phyloP scores from a whole-genome alignment of 1,140 invertebrate species.

The Liolophura sinensis region DNA sequence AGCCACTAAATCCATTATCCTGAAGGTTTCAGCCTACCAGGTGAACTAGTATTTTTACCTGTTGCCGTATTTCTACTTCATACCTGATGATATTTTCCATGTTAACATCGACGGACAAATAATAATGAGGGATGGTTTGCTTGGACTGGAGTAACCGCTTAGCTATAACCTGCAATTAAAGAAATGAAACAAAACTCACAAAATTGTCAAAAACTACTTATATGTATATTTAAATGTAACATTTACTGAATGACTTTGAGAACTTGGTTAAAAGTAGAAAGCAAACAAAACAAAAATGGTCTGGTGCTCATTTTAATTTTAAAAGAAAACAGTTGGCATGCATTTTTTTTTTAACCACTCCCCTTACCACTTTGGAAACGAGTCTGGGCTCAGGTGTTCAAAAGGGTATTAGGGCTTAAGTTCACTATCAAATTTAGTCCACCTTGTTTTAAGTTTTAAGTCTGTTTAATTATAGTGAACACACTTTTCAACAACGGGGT shows the following conservation, averaged over 20 bases:
- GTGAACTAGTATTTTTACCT: neutral
- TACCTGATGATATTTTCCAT: constrained; percentile 76
- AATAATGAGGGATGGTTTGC: constrained; percentile 94
- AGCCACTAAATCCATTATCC: too few species aligned
- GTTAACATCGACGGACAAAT: constrained; percentile 83
- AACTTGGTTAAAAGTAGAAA: neutral
- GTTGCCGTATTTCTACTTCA: too few species aligned
- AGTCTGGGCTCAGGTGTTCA: too few species aligned
- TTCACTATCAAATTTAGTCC: too few species aligned
- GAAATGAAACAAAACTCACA: neutral
- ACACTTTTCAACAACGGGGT: too few species aligned
- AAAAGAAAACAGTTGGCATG: too few species aligned
- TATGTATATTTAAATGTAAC: neutral
- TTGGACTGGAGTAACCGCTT: constrained; percentile 92
- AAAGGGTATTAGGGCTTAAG: too few species aligned
- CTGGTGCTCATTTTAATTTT: neutral
- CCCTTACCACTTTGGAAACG: too few species aligned
- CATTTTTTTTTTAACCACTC: too few species aligned
- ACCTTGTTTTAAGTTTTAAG: too few species aligned
- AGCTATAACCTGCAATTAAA: constrained; percentile 67
- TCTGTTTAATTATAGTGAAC: too few species aligned
- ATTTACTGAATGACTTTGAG: neutral
- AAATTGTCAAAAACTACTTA: neutral
- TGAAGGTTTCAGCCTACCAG: neutral
- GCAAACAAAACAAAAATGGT: constrained; percentile 19